Percentiles rank a stretch among this genome's conserved stretches.
Evolutionary conservation across 2,113 vertebrate species (phyloP).

Genomic region (Corythornis madagascariensis): DNA sequence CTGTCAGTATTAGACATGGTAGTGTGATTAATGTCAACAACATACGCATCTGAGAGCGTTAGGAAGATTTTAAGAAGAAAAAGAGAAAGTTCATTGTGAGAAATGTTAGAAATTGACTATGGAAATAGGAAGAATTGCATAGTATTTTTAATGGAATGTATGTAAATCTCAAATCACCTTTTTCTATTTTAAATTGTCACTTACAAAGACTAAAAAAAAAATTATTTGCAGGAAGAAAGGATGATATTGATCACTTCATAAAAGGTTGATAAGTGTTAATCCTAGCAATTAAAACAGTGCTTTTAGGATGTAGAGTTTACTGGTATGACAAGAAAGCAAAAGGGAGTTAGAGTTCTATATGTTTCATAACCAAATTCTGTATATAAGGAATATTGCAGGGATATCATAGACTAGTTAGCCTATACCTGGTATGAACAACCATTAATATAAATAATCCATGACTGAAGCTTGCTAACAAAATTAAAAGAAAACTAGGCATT

Average conservation of each 20-base stretch:
- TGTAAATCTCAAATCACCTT: not conserved
- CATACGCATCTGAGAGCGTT: not conserved
- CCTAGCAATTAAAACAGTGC: not conserved
- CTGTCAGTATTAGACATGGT: conserved; percentile 16
- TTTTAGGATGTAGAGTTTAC: not conserved
- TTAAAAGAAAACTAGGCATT: not conserved
- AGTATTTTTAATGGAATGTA: not conserved
- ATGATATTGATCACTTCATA: not conserved
- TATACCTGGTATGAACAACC: not conserved
- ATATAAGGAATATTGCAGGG: not conserved
- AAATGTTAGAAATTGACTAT: not conserved
- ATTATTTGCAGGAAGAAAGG: not conserved
- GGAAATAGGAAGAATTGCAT: not conserved
- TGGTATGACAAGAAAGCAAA: not conserved
- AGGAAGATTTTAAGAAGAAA: conserved; percentile 15
- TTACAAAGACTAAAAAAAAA: not conserved
- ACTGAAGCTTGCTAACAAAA: not conserved
- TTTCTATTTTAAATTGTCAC: not conserved
- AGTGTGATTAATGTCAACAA: conserved; percentile 35
- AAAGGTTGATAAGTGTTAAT: not conserved
- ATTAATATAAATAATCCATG: not conserved
- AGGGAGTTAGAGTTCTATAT: not conserved
- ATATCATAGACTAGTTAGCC: not conserved
- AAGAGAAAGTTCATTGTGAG: not conserved
- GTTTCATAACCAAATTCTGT: not conserved